Percentiles rank a stretch among this genome's conserved stretches.
These are phyloP conservation scores for Formica aserva DNA, from an alignment of 2,888 invertebrate genomes.

Conservation along the genomic window DNA sequence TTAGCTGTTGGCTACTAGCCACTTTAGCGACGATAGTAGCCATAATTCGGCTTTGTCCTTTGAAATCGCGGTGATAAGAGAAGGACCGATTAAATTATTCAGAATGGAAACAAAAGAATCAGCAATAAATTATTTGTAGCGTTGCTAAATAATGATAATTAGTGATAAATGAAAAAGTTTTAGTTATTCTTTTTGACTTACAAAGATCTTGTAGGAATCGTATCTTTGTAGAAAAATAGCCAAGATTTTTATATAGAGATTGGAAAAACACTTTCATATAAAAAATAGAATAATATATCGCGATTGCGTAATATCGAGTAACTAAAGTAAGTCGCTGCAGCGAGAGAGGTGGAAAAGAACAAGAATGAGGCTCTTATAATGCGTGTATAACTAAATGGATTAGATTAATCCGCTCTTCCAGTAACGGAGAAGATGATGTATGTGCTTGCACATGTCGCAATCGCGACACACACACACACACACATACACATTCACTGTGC, in stretches of 20 bases:
- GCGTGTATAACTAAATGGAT: conserved; percentile 61
- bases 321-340: background rate
- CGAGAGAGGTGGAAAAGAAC: background rate
- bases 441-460: conserved; percentile 47
- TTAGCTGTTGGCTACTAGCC: conserved; percentile 60
- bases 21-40: conserved; percentile 9
- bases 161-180: too few relatives aligned
- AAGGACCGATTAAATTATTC: background rate
- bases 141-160: background rate
- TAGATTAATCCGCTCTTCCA: conserved; percentile 66
- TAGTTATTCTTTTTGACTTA: too few relatives aligned
- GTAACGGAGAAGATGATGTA: conserved; percentile 67
- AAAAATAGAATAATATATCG: too few relatives aligned
- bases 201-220: too few relatives aligned
- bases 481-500: conserved; percentile 21
- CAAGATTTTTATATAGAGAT: too few relatives aligned
- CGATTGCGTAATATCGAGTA: background rate
- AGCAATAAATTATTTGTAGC: background rate
- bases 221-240: too few relatives aligned
- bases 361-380: background rate
- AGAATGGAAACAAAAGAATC: background rate
- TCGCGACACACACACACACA: background rate
- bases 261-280: too few relatives aligned
- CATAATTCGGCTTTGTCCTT: background rate
- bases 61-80: background rate